Evolutionary conservation across 2,113 vertebrate genomes (phyloP).

Genomic region (Sturnira hondurensis): DNA sequence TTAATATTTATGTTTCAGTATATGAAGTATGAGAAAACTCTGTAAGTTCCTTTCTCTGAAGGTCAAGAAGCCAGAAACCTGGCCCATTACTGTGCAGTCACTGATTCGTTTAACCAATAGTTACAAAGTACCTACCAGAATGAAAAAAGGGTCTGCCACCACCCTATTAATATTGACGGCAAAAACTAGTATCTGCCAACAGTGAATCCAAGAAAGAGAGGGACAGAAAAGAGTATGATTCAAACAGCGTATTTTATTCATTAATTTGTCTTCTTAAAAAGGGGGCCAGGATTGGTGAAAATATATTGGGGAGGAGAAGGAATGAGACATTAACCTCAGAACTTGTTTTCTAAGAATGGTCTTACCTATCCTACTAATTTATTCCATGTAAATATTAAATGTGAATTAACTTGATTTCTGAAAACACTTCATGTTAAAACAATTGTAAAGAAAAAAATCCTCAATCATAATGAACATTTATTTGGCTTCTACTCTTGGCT

Average conservation of each 20-base stretch:
- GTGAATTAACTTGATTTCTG: not conserved
- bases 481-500: not conserved
- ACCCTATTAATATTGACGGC: not conserved
- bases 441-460: not conserved
- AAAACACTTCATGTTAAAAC: not conserved
- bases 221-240: not conserved
- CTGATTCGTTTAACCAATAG: not conserved
- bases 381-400: not conserved
- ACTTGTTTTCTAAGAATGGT: not conserved
- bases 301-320: not conserved
- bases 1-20: not conserved
- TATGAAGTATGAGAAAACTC: not conserved
- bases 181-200: not conserved
- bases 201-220: not conserved
- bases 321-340: not conserved
- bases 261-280: not conserved
- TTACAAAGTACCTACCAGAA: not conserved
- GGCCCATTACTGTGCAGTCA: not conserved
- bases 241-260: not conserved
- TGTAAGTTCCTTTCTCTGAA: not conserved
- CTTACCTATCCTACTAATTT: not conserved
- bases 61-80: conserved; percentile 7
- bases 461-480: not conserved
- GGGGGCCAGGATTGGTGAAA: not conserved
- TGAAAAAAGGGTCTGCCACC: not conserved